A percentile compares a stretch with the other conserved stretches of the same genome.
Evolutionary conservation across 2,113 vertebrate genomes (phyloP).

Genomic region (Hyperopisus bebe): DNA sequence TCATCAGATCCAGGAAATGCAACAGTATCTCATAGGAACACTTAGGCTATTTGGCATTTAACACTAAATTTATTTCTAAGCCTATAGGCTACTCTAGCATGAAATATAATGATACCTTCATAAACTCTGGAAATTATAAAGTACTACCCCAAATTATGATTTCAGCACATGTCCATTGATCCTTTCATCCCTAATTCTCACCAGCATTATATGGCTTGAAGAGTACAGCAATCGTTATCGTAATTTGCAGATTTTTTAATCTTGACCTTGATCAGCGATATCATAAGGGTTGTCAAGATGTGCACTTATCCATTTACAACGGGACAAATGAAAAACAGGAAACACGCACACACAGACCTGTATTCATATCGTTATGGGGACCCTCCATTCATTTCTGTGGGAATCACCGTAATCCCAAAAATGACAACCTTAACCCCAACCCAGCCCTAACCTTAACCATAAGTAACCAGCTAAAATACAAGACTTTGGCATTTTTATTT

Average conservation of each 20-base stretch:
- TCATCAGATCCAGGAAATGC: background rate
- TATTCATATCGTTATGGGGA: too few relatives aligned
- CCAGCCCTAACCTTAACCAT: too few relatives aligned
- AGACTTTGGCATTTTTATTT: too few relatives aligned
- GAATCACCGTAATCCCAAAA: too few relatives aligned
- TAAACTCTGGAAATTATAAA: background rate
- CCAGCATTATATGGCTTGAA: background rate
- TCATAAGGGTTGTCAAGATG: background rate
- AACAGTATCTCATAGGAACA: background rate
- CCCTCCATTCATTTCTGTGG: too few relatives aligned
- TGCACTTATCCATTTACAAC: background rate
- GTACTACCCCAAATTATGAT: background rate
- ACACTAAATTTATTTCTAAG: background rate
- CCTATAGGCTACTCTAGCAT: background rate
- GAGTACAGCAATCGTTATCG: background rate
- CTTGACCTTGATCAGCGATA: background rate
- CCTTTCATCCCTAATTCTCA: background rate
- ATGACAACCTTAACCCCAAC: too few relatives aligned
- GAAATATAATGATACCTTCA: background rate
- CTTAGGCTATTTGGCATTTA: background rate
- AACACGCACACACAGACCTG: background rate
- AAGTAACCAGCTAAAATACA: too few relatives aligned
- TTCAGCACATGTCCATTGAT: background rate
- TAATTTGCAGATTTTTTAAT: background rate
- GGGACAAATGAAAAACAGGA: background rate